Conservation (phyloP, 2,113 vertebrate genomes). For the cat (Felis catus) region F.catus_Fca126_mat1.0 CM031428.1:59529501-59530000, state of each 20-base stretch:
- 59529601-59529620: not conserved
- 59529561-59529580: not conserved
- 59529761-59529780: constrained; percentile 11
- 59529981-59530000: not conserved
- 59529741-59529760: constrained; percentile 54
- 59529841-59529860: constrained; percentile 50
- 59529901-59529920: not conserved
- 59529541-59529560: not conserved
- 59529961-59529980: not conserved
- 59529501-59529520: not conserved
- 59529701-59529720: constrained; percentile 27
- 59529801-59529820: constrained; percentile 33
- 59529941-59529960: not conserved
- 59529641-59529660: constrained; percentile 44
- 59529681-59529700: not conserved
- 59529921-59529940: not conserved
- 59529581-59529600: not conserved
- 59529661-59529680: constrained; percentile 51
- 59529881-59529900: constrained; percentile 56
- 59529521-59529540: not conserved
- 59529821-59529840: constrained; percentile 51
- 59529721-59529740: constrained; percentile 39
- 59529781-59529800: constrained; percentile 5
- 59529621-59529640: constrained; percentile 24
- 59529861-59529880: not conserved